Percentiles rank a stretch among this genome's conserved stretches.
phyloP scores from a whole-genome alignment of 2,888 invertebrate species.

The Thera obeliscata region DNA sequence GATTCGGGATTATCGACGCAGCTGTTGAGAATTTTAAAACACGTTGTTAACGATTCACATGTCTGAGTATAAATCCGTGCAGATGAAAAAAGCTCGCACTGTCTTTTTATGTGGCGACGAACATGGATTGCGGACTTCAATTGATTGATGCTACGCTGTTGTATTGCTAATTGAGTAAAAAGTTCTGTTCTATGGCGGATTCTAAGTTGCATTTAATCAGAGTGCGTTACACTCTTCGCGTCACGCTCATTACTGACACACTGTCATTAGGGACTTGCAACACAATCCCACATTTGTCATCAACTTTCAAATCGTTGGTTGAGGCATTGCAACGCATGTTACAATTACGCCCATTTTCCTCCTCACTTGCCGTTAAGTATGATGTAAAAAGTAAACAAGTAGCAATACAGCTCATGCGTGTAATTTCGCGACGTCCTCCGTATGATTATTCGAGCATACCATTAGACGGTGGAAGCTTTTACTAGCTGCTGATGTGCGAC shows the following conservation, averaged over 20 bases:
- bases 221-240: conserved; percentile 31
- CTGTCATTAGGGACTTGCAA: conserved; percentile 56
- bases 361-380: conserved; percentile 55
- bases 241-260: conserved; percentile 45
- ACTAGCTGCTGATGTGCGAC: conserved; percentile 44
- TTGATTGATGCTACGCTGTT: conserved; percentile 40
- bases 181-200: conserved; percentile 25
- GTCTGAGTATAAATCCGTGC: conserved; percentile 13
- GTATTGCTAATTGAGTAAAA: conserved; percentile 42
- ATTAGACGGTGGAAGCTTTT: conserved; percentile 55
- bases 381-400: conserved; percentile 60
- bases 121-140: conserved; percentile 33
- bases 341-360: conserved; percentile 65
- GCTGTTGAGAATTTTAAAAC: conserved; percentile 65
- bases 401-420: conserved; percentile 56
- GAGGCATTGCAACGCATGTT: conserved; percentile 53
- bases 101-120: conserved; percentile 39
- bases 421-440: conserved; percentile 56
- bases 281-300: conserved; percentile 57
- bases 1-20: conserved; percentile 70
- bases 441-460: conserved; percentile 62
- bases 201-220: conserved; percentile 18
- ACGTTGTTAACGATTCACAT: conserved; percentile 53
- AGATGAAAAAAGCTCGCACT: conserved; percentile 42
- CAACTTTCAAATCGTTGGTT: conserved; percentile 64